These are phyloP conservation scores for Candoia aspera DNA, from an alignment of 2,113 vertebrate species.

Conservation along the genomic window DNA sequence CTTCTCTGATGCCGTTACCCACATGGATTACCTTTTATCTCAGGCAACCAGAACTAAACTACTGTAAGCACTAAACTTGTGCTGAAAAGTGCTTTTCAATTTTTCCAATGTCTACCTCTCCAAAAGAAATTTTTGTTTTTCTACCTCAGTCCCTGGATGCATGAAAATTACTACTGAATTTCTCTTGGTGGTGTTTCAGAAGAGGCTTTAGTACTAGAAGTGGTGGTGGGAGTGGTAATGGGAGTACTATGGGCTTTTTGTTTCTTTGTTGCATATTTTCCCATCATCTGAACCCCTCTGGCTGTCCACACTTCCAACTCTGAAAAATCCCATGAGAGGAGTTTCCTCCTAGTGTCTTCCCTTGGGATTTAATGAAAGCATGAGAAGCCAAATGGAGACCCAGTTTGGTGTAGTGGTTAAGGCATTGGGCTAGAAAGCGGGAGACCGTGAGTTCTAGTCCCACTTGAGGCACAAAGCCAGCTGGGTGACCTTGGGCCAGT, in stretches of 20 bases:
- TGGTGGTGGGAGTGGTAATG: neutral
- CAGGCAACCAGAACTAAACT: neutral
- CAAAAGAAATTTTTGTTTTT: neutral
- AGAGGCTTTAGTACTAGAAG: neutral
- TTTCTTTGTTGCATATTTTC: neutral
- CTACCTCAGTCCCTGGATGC: neutral
- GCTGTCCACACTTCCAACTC: neutral
- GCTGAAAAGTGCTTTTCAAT: neutral
- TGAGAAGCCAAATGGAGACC: neutral
- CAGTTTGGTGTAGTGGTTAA: neutral
- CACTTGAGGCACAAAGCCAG: too few relatives aligned
- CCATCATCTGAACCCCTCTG: neutral
- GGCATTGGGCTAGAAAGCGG: neutral
- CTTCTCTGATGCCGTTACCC: neutral
- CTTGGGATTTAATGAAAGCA: neutral
- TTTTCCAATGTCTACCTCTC: neutral
- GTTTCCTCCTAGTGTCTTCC: neutral
- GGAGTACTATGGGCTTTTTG: neutral
- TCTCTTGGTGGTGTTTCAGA: neutral
- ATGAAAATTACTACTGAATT: neutral
- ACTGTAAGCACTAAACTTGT: neutral
- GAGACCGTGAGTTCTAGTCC: neutral
- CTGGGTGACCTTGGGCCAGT: neutral
- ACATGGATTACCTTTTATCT: neutral
- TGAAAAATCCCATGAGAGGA: neutral